Percentiles rank a stretch among this genome's conserved stretches.
Conservation (phyloP, 1,140 invertebrate genomes). For the Drosophila aff. region DNA sequence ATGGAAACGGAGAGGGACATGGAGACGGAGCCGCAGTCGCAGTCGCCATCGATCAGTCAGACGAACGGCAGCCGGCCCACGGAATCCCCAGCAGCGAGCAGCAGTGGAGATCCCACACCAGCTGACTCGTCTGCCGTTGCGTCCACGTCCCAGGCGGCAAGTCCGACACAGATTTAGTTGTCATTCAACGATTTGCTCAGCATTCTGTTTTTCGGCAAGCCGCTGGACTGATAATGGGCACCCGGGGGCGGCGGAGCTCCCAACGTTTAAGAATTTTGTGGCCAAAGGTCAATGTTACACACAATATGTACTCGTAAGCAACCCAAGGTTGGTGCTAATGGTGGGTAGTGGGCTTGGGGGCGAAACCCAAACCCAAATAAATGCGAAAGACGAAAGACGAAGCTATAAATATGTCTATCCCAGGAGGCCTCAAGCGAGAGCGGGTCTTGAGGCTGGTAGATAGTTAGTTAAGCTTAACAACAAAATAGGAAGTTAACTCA, state of each 20-base stretch:
- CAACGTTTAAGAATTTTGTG: constrained; percentile 60
- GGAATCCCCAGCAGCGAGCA: constrained; percentile 25
- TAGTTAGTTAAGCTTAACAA: constrained; percentile 51
- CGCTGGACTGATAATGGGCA: constrained; percentile 63
- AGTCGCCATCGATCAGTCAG: constrained; percentile 27
- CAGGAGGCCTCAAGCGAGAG: neutral
- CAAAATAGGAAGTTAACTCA: constrained; percentile 50
- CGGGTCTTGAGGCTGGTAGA: neutral
- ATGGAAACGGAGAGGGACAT: constrained; percentile 57
- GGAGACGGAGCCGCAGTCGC: constrained; percentile 42
- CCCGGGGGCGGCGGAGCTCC: constrained; percentile 26
- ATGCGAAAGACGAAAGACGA: constrained; percentile 26
- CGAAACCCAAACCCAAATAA: constrained; percentile 1
- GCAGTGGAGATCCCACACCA: constrained; percentile 21
- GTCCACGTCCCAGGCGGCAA: constrained; percentile 70
- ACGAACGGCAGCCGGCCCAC: constrained; percentile 39
- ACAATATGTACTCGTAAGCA: constrained; percentile 32
- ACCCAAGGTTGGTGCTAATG: constrained; percentile 71
- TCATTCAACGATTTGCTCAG: constrained; percentile 84
- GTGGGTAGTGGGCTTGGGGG: constrained; percentile 27
- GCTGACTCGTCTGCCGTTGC: constrained; percentile 45
- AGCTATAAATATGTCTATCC: constrained; percentile 18
- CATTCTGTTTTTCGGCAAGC: constrained; percentile 84
- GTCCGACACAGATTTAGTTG: constrained; percentile 83
- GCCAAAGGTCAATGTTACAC: constrained; percentile 63